Evolutionary conservation across 2,113 vertebrate genomes (phyloP).

Genomic region (Lanius collurio): DNA sequence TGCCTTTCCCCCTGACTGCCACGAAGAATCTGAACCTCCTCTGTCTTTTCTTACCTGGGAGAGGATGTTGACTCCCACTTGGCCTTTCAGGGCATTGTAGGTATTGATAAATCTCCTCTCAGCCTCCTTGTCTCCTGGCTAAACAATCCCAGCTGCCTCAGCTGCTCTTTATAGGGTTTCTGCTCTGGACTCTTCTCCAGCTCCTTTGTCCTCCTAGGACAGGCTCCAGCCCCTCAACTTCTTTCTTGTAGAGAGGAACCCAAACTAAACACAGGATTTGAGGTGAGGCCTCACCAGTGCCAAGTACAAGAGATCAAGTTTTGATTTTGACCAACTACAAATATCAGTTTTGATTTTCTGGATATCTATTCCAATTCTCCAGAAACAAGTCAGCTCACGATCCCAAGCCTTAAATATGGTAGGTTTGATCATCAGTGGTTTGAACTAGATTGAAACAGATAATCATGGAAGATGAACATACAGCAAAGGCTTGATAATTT

Average conservation of each 20-base stretch:
- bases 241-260: neutral
- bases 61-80: accelerated
- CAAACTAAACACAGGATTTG: neutral
- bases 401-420: neutral
- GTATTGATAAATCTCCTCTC: neutral
- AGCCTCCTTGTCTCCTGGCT: neutral
- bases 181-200: neutral
- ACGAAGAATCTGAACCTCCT: neutral
- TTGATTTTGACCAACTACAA: neutral
- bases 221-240: accelerated
- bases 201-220: neutral
- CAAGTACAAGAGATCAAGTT: neutral
- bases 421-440: neutral
- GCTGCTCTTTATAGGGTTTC: neutral
- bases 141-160: neutral
- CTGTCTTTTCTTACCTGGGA: neutral
- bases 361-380: neutral
- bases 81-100: neutral
- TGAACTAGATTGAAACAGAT: neutral
- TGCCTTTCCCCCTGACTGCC: neutral
- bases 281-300: neutral
- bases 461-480: neutral
- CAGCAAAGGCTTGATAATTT: neutral
- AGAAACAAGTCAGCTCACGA: neutral
- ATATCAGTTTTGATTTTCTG: neutral